Evolutionary conservation across 2,888 invertebrate genomes (phyloP).

Genomic region (Ophion costatus): DNA sequence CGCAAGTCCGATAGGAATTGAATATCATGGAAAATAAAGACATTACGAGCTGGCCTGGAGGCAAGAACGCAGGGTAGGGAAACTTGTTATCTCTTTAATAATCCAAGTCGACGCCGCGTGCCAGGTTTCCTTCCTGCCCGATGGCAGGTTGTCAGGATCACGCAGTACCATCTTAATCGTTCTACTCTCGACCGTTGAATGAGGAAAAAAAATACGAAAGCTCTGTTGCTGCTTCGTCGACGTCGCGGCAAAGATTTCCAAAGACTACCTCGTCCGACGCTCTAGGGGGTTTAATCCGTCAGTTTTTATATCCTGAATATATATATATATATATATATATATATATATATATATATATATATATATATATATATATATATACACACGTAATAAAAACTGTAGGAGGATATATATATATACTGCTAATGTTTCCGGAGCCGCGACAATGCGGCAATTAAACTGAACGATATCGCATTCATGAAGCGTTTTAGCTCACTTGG

Average conservation of each 20-base stretch:
- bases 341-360: neutral
- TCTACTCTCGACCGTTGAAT: slow-evolving; percentile 69
- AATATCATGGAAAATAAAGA: slow-evolving; percentile 70
- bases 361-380: slow-evolving; percentile 3
- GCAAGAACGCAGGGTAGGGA: slow-evolving; percentile 43
- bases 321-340: too few species aligned
- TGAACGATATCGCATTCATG: slow-evolving; percentile 57
- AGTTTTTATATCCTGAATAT: slow-evolving; percentile 4
- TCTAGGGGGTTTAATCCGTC: slow-evolving; percentile 28
- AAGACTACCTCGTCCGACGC: slow-evolving; percentile 46
- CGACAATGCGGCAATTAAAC: slow-evolving; percentile 60
- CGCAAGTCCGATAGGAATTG: slow-evolving; percentile 69
- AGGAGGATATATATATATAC: slow-evolving; percentile 3
- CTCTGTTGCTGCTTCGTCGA: slow-evolving; percentile 44
- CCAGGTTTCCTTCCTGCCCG: slow-evolving; percentile 72
- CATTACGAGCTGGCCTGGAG: slow-evolving; percentile 70
- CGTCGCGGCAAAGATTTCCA: slow-evolving; percentile 49
- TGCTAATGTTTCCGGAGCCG: slow-evolving; percentile 48
- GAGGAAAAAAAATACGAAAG: slow-evolving; percentile 49
- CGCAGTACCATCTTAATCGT: slow-evolving; percentile 78
- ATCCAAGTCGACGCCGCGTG: slow-evolving; percentile 78
- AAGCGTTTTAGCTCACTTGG: slow-evolving; percentile 33
- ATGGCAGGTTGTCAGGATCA: slow-evolving; percentile 81
- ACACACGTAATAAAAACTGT: too few species aligned
- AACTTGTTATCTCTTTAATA: slow-evolving; percentile 81